Conservation (phyloP, 2,888 invertebrate genomes). For the Gerris lacustris region DNA sequence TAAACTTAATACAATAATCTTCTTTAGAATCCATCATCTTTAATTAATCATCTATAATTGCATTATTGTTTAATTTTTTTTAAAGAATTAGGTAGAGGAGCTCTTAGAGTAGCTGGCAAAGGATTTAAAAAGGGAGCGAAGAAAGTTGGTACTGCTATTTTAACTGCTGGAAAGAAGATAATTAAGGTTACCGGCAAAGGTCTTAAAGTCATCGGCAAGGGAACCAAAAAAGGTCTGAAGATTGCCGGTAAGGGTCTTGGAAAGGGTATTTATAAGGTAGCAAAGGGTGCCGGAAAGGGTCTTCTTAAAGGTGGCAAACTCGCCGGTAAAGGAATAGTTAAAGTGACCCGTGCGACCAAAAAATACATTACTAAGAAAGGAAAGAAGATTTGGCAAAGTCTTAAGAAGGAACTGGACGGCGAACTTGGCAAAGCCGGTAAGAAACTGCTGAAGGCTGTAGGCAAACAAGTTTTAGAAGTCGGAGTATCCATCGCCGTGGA, state of each 20-base stretch:
- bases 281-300: neutral
- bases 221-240: neutral
- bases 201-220: neutral
- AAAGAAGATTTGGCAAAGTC: conserved; percentile 5
- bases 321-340: neutral
- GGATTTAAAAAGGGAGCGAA: conserved; percentile 1
- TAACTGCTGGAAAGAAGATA: neutral
- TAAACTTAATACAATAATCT: neutral
- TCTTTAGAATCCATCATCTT: neutral
- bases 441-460: conserved; percentile 1
- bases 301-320: neutral
- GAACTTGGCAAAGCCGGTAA: neutral
- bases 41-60: neutral
- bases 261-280: conserved; percentile 4
- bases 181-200: conserved; percentile 5
- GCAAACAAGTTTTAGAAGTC: neutral
- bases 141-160: neutral
- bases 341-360: neutral
- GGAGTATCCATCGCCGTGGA: neutral
- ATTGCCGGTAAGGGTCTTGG: neutral
- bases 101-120: neutral
- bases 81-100: neutral
- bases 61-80: neutral
- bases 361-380: conserved; percentile 2
- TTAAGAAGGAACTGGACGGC: neutral